These are phyloP conservation scores for Sebastes ruberrimus DNA, from an alignment of 2,797 vertebrate genomes.

Conservation along the genomic window DNA sequence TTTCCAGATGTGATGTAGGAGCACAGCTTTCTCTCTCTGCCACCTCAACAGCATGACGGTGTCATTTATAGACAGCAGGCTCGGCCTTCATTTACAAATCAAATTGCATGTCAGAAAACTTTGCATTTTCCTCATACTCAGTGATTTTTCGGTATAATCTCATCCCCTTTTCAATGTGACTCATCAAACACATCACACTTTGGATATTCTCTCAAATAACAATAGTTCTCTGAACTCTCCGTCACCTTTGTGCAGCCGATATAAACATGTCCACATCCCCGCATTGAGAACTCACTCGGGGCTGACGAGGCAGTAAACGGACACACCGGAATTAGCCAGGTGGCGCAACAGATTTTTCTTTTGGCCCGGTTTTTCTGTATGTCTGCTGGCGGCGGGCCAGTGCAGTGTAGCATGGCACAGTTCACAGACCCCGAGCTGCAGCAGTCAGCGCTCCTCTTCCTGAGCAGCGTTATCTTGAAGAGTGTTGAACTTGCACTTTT, in stretches of 20 bases:
- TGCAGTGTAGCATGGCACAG: neutral
- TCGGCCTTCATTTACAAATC: conserved; percentile 12
- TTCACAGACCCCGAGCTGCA: conserved; percentile 4
- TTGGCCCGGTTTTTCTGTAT: neutral
- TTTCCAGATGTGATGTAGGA: neutral
- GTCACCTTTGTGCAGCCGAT: neutral
- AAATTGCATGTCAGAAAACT: neutral
- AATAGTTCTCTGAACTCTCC: neutral
- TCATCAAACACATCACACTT: neutral
- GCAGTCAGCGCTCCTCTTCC: conserved; percentile 28
- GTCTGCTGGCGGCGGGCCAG: conserved; percentile 10
- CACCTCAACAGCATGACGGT: neutral
- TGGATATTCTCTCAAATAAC: neutral
- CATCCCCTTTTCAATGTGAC: neutral
- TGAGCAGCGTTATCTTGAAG: neutral
- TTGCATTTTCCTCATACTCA: neutral
- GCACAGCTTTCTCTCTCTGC: neutral
- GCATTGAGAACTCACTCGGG: neutral
- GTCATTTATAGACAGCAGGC: neutral
- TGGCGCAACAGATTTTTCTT: conserved; percentile 28
- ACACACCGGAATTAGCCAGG: neutral
- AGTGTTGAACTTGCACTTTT: conserved; percentile 19
- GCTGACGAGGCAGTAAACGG: conserved; percentile 9
- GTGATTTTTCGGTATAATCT: neutral
- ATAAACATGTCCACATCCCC: neutral